A percentile compares a stretch with the other conserved stretches of the same genome.
phyloP scores from a whole-genome alignment of 2,113 vertebrate species.

The Eonycteris spelaea region DNA sequence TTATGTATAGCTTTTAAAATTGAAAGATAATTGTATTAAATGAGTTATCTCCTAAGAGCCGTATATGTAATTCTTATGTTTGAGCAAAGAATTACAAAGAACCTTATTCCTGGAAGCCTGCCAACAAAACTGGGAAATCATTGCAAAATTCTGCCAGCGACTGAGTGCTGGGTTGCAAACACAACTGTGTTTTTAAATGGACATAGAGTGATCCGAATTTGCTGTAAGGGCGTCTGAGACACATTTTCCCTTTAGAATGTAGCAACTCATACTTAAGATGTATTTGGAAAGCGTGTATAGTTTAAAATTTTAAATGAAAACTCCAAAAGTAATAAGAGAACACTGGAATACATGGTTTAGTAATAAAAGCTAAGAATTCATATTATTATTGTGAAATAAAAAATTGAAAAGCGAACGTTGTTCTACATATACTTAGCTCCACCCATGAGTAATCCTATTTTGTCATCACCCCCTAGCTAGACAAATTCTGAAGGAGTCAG shows the following conservation, averaged over 20 bases:
- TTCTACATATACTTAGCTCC: constrained; percentile 1
- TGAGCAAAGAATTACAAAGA: constrained; percentile 71
- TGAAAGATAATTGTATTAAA: constrained; percentile 37
- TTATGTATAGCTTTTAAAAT: constrained; percentile 44
- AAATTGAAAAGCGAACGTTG: constrained; percentile 37
- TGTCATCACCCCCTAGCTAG: neutral
- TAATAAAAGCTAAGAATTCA: neutral
- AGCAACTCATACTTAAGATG: neutral
- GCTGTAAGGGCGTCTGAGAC: neutral
- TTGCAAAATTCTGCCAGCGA: constrained; percentile 64
- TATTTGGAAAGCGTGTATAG: neutral
- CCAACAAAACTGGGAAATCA: constrained; percentile 66
- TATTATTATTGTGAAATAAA: neutral
- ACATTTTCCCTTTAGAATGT: neutral
- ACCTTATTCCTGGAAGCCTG: constrained; percentile 62
- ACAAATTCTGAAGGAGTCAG: constrained; percentile 26
- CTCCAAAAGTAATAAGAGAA: constrained; percentile 7
- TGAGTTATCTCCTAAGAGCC: constrained; percentile 14
- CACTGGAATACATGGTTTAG: neutral
- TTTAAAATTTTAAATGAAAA: neutral
- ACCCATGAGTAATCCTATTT: constrained; percentile 10
- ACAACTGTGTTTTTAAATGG: constrained; percentile 52
- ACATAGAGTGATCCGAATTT: neutral
- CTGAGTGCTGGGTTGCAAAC: constrained; percentile 37
- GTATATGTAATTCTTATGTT: constrained; percentile 35